Conservation (phyloP, 2,113 vertebrate genomes). For the Sciurus niger region DNA sequence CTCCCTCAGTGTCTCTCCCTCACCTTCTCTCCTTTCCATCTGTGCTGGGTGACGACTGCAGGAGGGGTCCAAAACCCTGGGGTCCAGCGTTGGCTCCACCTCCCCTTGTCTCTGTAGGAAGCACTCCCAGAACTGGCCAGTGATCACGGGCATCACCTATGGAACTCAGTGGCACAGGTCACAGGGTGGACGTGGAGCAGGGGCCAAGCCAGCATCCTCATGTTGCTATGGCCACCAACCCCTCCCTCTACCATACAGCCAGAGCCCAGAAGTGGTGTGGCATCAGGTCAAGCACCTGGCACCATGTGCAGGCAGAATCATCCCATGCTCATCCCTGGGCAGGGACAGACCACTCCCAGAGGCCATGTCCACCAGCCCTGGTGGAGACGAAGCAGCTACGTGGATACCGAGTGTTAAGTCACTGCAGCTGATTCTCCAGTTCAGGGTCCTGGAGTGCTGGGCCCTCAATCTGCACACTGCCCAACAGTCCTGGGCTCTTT, state of each 20-base stretch:
- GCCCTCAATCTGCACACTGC: fast-evolving
- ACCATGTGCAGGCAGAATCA: too few relatives aligned
- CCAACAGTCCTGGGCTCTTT: fast-evolving
- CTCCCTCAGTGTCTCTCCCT: neutral
- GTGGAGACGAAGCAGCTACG: neutral
- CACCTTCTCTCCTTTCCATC: neutral
- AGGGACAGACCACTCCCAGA: too few relatives aligned
- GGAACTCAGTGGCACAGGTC: too few relatives aligned
- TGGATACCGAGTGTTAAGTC: neutral
- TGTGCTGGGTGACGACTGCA: neutral
- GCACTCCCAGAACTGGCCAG: too few relatives aligned
- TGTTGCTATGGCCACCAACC: too few relatives aligned
- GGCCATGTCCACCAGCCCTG: neutral
- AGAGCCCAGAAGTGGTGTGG: too few relatives aligned
- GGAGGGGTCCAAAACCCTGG: too few relatives aligned
- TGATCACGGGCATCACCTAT: fast-evolving
- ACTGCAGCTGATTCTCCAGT: neutral
- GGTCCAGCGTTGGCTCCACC: neutral
- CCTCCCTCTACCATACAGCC: neutral
- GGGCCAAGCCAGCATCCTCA: neutral
- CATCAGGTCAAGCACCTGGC: neutral
- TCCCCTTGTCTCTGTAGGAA: neutral
- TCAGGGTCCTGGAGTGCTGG: neutral
- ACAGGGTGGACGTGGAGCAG: neutral
- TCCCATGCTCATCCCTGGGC: too few relatives aligned